Evolutionary conservation across 2,113 vertebrate species (phyloP), one percentile per base, ranked within the genome.

Genomic region (Misgurnus anguillicaudatus): DNA sequence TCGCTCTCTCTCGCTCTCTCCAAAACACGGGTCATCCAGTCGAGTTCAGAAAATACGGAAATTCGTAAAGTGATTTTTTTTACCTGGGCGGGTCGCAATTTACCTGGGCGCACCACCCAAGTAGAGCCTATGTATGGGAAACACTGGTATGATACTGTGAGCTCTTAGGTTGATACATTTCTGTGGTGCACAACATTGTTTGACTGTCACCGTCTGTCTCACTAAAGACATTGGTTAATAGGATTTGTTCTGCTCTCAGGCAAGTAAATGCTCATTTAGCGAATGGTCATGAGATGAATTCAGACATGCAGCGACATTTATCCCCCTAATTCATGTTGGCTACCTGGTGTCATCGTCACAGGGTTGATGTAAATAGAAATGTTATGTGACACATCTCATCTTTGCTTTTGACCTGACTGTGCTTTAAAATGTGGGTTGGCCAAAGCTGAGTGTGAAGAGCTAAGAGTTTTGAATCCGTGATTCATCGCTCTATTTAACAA

Each of bases 201-300:
- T 57, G 47, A 48, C 72, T 47, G 67, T 83, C 76, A 69, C 76
- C 76, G 19, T 42, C 76, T 73, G 67, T 83, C 78, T 83, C 78
- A 83, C 78, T 83, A 83, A 83, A 72, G 53, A 63, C 76, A 60
- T 14, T 47, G 76, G 53, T 71, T 85, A 83, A 83, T 78, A 81
- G 78, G 79, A 78, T 81, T 80, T 75, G 64, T 73, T 78, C 42
- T 64, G 36, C 60, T 79, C 17, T 61, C 57, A 38, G 47, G 45
- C 80, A 66, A 70, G 60, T 64, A 77, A 82, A 62, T 38, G 24
- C 65, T 83, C 63, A 67, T 68, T 78, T 62, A 60, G 45, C 79
- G 62, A 58, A 11, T 61, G 68, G 48, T 73, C 67, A 64, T 79
- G 76, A 80, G 69, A 81, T 67, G 57, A 82, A 80, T 82, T 79